Conservation (phyloP, 2,113 vertebrate species). For the Anas platyrhynchos region DNA sequence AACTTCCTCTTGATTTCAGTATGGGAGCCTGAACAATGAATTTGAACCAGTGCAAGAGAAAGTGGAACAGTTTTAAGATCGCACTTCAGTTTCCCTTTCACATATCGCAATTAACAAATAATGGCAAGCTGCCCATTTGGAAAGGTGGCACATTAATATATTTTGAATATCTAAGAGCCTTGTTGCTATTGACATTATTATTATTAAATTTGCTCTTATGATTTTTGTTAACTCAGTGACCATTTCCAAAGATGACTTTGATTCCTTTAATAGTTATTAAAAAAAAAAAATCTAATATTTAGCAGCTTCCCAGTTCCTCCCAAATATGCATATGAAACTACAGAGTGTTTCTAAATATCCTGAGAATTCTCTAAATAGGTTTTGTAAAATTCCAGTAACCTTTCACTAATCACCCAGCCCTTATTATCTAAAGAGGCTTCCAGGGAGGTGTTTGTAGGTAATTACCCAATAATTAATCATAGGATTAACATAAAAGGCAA, state of each 20-base stretch:
- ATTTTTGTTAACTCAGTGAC: conserved; percentile 15
- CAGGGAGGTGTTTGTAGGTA: conserved; percentile 55
- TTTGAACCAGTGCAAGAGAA: background rate
- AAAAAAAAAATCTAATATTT: background rate
- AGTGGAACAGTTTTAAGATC: background rate
- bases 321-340: background rate
- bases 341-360: conserved; percentile 31
- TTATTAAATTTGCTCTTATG: background rate
- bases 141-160: conserved; percentile 3
- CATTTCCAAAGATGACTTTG: conserved; percentile 39
- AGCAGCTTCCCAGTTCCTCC: background rate
- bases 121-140: conserved; percentile 8
- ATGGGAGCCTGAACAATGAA: background rate
- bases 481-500: conserved; percentile 47
- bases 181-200: background rate
- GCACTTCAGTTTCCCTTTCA: background rate
- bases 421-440: conserved; percentile 60
- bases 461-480: conserved; percentile 68
- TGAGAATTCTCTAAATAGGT: background rate
- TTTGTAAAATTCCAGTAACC: conserved; percentile 3
- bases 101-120: background rate
- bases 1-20: background rate
- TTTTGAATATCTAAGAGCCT: background rate
- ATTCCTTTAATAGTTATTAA: background rate
- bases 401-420: conserved; percentile 42